Evolutionary conservation across 2,797 vertebrate species (phyloP), one percentile per base, ranked within the genome.

Genomic region (Myiotriccus ornatus): DNA sequence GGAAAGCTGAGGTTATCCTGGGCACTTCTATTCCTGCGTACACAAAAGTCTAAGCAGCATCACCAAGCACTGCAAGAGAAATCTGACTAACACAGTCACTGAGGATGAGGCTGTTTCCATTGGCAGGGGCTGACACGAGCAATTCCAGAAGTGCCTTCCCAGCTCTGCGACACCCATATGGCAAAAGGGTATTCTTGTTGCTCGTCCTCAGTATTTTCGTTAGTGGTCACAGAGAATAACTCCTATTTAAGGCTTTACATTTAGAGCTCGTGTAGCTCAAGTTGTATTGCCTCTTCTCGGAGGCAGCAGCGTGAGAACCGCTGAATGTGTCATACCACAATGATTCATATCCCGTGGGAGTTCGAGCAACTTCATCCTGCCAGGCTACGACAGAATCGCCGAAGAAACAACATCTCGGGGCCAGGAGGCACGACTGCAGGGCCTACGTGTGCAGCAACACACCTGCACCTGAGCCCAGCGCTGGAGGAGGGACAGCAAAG

Each of bases 321-420:
- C 90, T 81, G 87, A 96, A 79, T 88, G 87, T 96, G 92, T 96
- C 95, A 94, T 6, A 97, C 95, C 91, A 83, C 93, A 95, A 52
- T 98, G 97, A 98, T 96, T 98, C 97, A 98, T 22, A 97, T 95
- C 94, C 96, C 96, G 95, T 96, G 95, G 96, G 96, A 97, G 96
- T 96, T 63, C 10, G 79, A 96, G 94, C 92, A 83, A 94, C 96
- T 97, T 94, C 95, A 95, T 84, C 84, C 74, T 93, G 96, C 91
- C 95, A 90, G 89, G 59, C 81, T 96, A 90, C 86, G 93, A 87
- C 93, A 95, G 17, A 88, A 73, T 74, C 56, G 50, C 93, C 95
- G 91, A 39, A 95, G 95, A 95, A 97, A 97, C 94, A 96, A 53
- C 69, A 49, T n/a, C 71, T 25, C 64, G 3, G 35, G 53, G 87